Evolutionary conservation across 2,113 vertebrate species (phyloP), one percentile per base, ranked within the genome.

Genomic region (Ailuropoda melanoleuca): DNA sequence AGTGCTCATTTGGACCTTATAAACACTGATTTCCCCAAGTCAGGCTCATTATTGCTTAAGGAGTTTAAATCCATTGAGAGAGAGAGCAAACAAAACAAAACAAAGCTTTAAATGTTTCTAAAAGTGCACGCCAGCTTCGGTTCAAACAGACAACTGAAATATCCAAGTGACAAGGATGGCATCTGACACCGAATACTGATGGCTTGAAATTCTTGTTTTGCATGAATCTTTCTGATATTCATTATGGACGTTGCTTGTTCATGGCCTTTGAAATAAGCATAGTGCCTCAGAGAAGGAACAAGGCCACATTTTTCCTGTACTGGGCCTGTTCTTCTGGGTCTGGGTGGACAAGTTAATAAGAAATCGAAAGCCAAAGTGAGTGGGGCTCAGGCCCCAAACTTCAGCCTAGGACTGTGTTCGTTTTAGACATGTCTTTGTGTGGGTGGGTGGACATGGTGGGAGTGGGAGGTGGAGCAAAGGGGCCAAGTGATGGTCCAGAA

Each of bases 211-310:
- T 93, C 98, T 96, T 95, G 87, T 95, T 97, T 96, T 94, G 86
- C 96, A 70, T 78, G 96, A 96, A 92, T 93, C 95, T 80, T 78
- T 97, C 98, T 97, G 96, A 88, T 88, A 96, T 97, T 87, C 93
- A 70, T 96, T 94, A 97, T 0, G 34, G 15, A 55, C 84, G 83
- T 77, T 89, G 94, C 94, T 93, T 95, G 96, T 26, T 83, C 87
- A 66, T 96, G 95, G 97, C 94, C 96, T 98, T 97, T 90, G 82
- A 90, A 85, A 77, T 72, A 95, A 96, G 88, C 80, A 53, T 94
- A 48, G 29, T 81, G 72, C 95, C 64, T 91, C 64, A 50, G 96
- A 96, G 88, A 87, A 92, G 83, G 96, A 98, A 93, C 72, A 82
- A 72, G 97, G 77, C 72, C 66, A 0, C 17, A 14, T 78, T 74